Conservation (phyloP, 2,113 vertebrate species). For the Petaurus breviceps region DNA sequence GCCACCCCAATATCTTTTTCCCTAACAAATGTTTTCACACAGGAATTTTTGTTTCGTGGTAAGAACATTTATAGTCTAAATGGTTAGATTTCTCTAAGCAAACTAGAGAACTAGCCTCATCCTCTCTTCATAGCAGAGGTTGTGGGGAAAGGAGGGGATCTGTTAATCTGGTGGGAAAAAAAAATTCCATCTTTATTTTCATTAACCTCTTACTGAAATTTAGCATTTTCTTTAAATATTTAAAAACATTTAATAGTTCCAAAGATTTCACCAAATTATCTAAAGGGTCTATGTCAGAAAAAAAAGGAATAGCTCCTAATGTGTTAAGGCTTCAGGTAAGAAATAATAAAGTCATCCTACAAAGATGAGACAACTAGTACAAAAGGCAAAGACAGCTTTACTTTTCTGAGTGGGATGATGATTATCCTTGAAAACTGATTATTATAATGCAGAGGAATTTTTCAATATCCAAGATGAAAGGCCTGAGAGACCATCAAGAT, state of each 20-base stretch:
- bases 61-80: background rate
- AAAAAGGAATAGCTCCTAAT: background rate
- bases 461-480: background rate
- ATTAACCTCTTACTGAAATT: background rate
- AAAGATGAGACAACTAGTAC: background rate
- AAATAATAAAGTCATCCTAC: background rate
- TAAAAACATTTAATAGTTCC: background rate
- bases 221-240: background rate
- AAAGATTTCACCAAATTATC: background rate
- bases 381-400: background rate
- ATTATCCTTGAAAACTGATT: background rate
- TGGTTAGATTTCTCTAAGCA: slow-evolving; percentile 5
- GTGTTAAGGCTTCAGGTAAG: background rate
- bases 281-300: background rate
- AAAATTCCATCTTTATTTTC: background rate
- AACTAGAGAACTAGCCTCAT: background rate
- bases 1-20: background rate
- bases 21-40: background rate
- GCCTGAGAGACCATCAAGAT: background rate
- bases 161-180: background rate
- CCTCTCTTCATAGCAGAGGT: background rate
- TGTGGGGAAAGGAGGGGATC: fast-evolving
- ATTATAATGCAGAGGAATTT: background rate
- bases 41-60: background rate
- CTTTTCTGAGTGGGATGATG: background rate